Percentiles rank a stretch among this genome's conserved stretches.
Evolutionary conservation across 2,797 vertebrate species (phyloP).

Genomic region (Cynodonichthys magdalenae): DNA sequence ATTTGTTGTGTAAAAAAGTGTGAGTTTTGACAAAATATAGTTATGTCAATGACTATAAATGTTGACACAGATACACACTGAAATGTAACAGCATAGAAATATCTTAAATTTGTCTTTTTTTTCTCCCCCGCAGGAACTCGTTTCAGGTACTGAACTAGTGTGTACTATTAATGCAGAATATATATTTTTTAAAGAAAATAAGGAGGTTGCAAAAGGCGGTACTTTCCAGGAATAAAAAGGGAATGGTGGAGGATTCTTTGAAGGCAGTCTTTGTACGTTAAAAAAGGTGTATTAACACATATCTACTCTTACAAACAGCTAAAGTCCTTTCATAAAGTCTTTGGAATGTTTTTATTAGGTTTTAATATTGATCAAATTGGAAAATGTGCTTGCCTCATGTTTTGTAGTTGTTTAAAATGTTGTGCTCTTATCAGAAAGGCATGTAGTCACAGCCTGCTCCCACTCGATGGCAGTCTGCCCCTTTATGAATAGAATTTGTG

Average conservation of each 20-base stretch:
- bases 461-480: constrained; percentile 68
- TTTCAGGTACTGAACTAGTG: constrained; percentile 43
- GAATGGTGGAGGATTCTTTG: constrained; percentile 82
- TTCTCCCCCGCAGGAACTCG: constrained; percentile 46
- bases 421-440: constrained; percentile 56
- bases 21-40: constrained; percentile 73
- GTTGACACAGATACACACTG: constrained; percentile 63
- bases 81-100: constrained; percentile 72
- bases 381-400: constrained; percentile 65
- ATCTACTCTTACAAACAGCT: constrained; percentile 3
- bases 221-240: constrained; percentile 63
- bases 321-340: constrained; percentile 47
- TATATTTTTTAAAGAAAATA: constrained; percentile 51
- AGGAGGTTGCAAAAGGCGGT: constrained; percentile 36
- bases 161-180: constrained; percentile 56
- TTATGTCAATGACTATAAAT: constrained; percentile 70
- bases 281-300: constrained; percentile 27
- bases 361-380: constrained; percentile 49
- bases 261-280: constrained; percentile 75
- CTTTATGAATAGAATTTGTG: constrained; percentile 27
- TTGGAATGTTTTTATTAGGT: constrained; percentile 70
- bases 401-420: constrained; percentile 36
- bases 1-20: constrained; percentile 66
- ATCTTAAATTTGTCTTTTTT: constrained; percentile 52
- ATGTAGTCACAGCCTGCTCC: constrained; percentile 50